Evolutionary conservation across 2,113 vertebrate species (phyloP).

Genomic region (Xyrauchen texanus): DNA sequence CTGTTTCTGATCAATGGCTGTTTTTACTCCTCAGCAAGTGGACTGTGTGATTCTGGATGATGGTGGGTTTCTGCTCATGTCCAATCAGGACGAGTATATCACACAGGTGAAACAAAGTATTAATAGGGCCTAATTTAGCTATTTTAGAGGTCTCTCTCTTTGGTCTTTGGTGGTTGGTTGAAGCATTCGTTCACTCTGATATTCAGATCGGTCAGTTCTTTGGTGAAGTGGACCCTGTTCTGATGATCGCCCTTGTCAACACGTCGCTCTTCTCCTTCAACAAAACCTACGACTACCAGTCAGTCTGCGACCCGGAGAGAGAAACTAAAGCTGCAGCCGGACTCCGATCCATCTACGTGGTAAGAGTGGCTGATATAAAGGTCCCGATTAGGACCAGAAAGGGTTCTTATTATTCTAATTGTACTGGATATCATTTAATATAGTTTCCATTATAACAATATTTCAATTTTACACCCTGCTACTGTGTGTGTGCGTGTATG

Average conservation of each 20-base stretch:
- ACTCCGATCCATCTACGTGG: slow-evolving; percentile 86
- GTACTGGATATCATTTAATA: too few species aligned
- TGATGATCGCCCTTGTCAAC: slow-evolving; percentile 91
- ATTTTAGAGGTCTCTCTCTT: background rate
- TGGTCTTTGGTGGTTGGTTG: background rate
- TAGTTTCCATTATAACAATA: too few species aligned
- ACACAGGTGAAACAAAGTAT: slow-evolving; percentile 74
- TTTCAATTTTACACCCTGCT: too few species aligned
- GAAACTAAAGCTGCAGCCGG: slow-evolving; percentile 90
- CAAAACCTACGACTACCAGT: slow-evolving; percentile 97
- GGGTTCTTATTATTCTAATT: too few species aligned
- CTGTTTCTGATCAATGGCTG: slow-evolving; percentile 14
- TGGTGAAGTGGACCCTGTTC: slow-evolving; percentile 91
- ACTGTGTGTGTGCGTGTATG: too few species aligned
- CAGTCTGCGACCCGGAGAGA: slow-evolving; percentile 89
- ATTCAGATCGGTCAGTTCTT: slow-evolving; percentile 86
- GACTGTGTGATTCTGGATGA: slow-evolving; percentile 97
- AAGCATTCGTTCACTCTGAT: background rate
- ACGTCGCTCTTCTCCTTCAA: slow-evolving; percentile 91
- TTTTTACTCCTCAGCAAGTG: slow-evolving; percentile 77
- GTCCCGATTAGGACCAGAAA: background rate
- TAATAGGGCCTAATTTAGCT: background rate
- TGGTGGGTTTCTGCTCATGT: slow-evolving; percentile 96
- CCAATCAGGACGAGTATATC: slow-evolving; percentile 93
- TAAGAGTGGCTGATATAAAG: slow-evolving; percentile 61